Evolutionary conservation across 2,888 invertebrate species (phyloP), one percentile per base, ranked within the genome.

Genomic region (Bombyx huttoni): DNA sequence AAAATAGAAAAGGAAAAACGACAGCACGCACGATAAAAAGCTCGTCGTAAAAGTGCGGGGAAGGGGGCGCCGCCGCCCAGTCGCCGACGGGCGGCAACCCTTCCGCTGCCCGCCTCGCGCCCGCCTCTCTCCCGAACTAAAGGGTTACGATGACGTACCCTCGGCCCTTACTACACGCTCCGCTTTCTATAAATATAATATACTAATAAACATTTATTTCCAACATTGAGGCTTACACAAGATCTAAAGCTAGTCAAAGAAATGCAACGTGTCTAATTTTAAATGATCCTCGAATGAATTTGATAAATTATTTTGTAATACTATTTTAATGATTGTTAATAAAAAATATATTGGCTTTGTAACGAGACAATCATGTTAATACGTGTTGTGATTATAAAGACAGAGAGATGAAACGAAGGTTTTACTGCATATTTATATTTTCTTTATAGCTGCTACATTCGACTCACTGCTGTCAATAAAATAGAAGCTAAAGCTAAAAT

Each of bases 1-100:
- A 89, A 89, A 88, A 87, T 87, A 86, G 88, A 85, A 87, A 86
- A 88, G 86, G 88, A 87, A 89, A 89, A 89, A 85, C 86, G 87
- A 83, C 87, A 83, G 82, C 85, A 86, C 87, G 86, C 86, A 85
- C 88, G 87, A 88, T 88, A 88, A 88, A 88, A 87, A 86, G 81
- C 83, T 83, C 80, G 80, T 84, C 83, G 84, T 85, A 85, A 87
- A 86, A 84, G 78, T 80, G 80, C 73, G 78, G 74, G 70, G 71
- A n/a, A n/a, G 68, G 69, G 68, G 62, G 62, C 70, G 75, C 75
- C 69, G 68, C 64, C 68, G 61, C 65, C 66, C 59, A 60, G 65
- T 51, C 59, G 61, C 53, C 60, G 59, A 64, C 78, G 79, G 84
- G 83, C 81, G 83, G 81, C 74, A 85, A 86, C 85, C 86, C 86